Evolutionary conservation across 2,888 invertebrate species (phyloP).

Genomic region (Lobophora halterata): DNA sequence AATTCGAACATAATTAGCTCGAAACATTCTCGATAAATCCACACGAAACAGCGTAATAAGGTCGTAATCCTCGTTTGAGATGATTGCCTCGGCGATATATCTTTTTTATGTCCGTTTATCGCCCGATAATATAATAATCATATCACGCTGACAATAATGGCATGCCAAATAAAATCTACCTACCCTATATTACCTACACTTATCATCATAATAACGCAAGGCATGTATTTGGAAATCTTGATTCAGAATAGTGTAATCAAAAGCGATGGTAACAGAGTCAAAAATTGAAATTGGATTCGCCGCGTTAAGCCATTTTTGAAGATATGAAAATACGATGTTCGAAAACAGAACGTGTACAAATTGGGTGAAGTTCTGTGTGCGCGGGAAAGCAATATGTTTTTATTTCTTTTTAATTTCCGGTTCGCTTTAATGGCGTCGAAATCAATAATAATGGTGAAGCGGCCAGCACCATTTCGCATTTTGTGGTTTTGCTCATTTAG

Average conservation of each 20-base stretch:
- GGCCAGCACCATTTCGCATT: slow-evolving; percentile 71
- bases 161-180: slow-evolving; percentile 77
- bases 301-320: slow-evolving; percentile 43
- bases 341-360: slow-evolving; percentile 73
- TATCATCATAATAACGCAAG: slow-evolving; percentile 41
- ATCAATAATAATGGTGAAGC: slow-evolving; percentile 77
- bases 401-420: slow-evolving; percentile 80
- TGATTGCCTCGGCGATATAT: slow-evolving; percentile 71
- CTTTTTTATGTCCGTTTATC: slow-evolving; percentile 77
- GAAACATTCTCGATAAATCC: slow-evolving; percentile 66
- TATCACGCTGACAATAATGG: slow-evolving; percentile 77
- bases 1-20: slow-evolving; percentile 42
- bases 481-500: slow-evolving; percentile 77
- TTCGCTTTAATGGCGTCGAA: slow-evolving; percentile 78
- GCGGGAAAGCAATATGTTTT: slow-evolving; percentile 79
- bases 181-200: slow-evolving; percentile 65
- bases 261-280: slow-evolving; percentile 28
- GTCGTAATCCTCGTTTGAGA: slow-evolving; percentile 64
- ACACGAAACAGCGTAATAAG: slow-evolving; percentile 68
- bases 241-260: slow-evolving; percentile 18
- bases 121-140: slow-evolving; percentile 79
- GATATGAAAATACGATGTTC: slow-evolving; percentile 53
- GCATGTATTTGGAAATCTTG: slow-evolving; percentile 30
- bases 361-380: slow-evolving; percentile 74
- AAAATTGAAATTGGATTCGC: slow-evolving; percentile 25